A percentile compares a stretch with the other conserved stretches of the same genome.
Evolutionary conservation across 1,140 invertebrate species (phyloP).

Genomic region (Conus betulinus): DNA sequence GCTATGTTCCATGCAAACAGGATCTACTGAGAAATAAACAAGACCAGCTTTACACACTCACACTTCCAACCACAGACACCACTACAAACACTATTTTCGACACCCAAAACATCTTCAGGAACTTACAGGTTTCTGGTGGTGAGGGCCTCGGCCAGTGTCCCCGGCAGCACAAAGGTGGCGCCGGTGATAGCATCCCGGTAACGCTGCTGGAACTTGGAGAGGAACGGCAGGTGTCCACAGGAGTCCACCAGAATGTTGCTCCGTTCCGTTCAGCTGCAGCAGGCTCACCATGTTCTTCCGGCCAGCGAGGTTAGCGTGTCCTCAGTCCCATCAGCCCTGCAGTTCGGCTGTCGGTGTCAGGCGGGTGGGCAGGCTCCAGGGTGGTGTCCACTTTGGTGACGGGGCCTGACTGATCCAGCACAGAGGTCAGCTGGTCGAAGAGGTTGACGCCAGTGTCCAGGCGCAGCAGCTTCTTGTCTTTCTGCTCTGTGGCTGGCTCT

Average conservation of each 20-base stretch:
- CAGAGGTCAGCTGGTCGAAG: slow-evolving; percentile 76
- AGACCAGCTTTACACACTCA: too few relatives aligned
- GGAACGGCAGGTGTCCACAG: slow-evolving; percentile 83
- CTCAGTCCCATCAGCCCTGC: slow-evolving; percentile 34
- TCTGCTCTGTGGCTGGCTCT: slow-evolving; percentile 49
- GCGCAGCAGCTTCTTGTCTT: slow-evolving; percentile 69
- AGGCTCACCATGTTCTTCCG: slow-evolving; percentile 80
- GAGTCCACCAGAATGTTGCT: slow-evolving; percentile 86
- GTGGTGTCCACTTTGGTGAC: slow-evolving; percentile 51
- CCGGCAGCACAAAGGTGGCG: slow-evolving; percentile 82
- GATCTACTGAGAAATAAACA: too few relatives aligned
- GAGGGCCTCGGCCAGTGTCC: slow-evolving; percentile 85
- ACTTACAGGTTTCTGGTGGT: slow-evolving; percentile 81
- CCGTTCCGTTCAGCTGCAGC: slow-evolving; percentile 86
- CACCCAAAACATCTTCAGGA: not conserved
- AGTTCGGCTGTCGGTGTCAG: slow-evolving; percentile 64
- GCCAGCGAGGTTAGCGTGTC: slow-evolving; percentile 76
- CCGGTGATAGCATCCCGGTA: slow-evolving; percentile 83
- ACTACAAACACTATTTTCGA: too few relatives aligned
- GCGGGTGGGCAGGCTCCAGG: slow-evolving; percentile 57
- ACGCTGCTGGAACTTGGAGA: slow-evolving; percentile 85
- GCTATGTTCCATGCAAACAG: too few relatives aligned
- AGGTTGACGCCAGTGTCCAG: slow-evolving; percentile 75
- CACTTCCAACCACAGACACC: too few relatives aligned
- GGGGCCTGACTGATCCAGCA: slow-evolving; percentile 71